Percentiles rank a stretch among this genome's conserved stretches.
phyloP scores from a whole-genome alignment of 2,113 vertebrate species.

The Anguilla rostrata region DNA sequence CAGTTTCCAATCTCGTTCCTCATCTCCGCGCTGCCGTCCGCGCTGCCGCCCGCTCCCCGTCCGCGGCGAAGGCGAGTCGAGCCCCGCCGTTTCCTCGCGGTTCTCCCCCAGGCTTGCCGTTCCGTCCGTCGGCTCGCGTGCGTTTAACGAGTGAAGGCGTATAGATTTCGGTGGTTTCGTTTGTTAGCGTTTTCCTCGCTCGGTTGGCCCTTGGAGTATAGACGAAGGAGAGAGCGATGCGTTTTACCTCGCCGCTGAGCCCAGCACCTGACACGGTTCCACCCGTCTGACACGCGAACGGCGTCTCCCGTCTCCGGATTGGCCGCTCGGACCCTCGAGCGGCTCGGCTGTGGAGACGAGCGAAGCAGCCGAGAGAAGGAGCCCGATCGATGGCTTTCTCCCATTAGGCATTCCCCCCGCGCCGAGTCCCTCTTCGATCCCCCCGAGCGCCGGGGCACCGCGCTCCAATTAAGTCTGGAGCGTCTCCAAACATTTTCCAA shows the following conservation, averaged over 20 bases:
- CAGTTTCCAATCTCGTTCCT: constrained; percentile 16
- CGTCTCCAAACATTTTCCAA: constrained; percentile 61
- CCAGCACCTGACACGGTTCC: constrained; percentile 39
- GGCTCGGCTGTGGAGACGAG: constrained; percentile 16
- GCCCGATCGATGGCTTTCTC: constrained; percentile 49
- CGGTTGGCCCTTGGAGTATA: constrained; percentile 33
- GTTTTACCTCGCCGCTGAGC: constrained; percentile 36
- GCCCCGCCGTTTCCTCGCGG: background rate
- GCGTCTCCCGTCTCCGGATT: constrained; percentile 20
- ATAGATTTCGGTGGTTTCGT: constrained; percentile 46
- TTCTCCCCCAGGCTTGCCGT: constrained; percentile 1
- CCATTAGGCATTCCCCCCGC: constrained; percentile 48
- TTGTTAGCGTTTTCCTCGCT: constrained; percentile 42
- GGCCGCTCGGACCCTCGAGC: constrained; percentile 36
- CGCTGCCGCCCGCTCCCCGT: constrained; percentile 25
- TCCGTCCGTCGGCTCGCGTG: constrained; percentile 23
- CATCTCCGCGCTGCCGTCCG: constrained; percentile 26
- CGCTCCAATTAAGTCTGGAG: constrained; percentile 54
- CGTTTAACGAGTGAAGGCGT: constrained; percentile 39
- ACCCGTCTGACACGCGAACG: constrained; percentile 41
- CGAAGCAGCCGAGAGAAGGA: constrained; percentile 19
- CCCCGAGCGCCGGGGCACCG: constrained; percentile 41
- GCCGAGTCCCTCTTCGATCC: constrained; percentile 49
- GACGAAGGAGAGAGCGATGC: constrained; percentile 41
- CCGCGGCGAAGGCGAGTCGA: background rate